A percentile compares a stretch with the other conserved stretches of the same genome.
These are phyloP conservation scores for Tiliacea citrago DNA, from an alignment of 2,888 invertebrate species.

Conservation along the genomic window DNA sequence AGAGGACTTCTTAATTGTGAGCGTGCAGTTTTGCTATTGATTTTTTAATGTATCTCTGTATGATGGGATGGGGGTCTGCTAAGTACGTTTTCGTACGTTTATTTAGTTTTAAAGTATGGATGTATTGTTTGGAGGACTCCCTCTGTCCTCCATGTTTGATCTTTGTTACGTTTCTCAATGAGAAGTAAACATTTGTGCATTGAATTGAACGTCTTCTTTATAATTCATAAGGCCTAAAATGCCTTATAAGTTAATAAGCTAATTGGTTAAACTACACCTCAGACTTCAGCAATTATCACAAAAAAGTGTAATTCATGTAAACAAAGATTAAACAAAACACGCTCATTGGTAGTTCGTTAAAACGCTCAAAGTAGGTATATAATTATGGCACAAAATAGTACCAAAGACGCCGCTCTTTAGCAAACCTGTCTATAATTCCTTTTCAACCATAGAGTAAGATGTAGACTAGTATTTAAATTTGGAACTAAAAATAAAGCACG, in stretches of 20 bases:
- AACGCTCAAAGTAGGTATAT: conserved; percentile 67
- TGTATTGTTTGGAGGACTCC: conserved; percentile 43
- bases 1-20: conserved; percentile 86
- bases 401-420: conserved; percentile 73
- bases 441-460: conserved; percentile 58
- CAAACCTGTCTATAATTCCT: conserved; percentile 75
- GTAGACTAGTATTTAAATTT: conserved; percentile 45
- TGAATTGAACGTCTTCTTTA: conserved; percentile 1
- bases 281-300: conserved; percentile 45
- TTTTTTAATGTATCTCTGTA: conserved; percentile 85
- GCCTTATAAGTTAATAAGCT: conserved; percentile 25
- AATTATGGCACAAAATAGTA: conserved; percentile 72
- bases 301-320: conserved; percentile 60
- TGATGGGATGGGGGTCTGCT: conserved; percentile 55
- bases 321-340: conserved; percentile 58
- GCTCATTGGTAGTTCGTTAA: conserved; percentile 65
- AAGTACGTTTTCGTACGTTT: conserved; percentile 56
- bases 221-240: conserved; percentile 32
- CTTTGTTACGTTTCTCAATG: conserved; percentile 33
- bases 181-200: conserved; percentile 41
- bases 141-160: conserved; percentile 34
- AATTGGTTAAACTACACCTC: conserved; percentile 52
- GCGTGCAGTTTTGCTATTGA: conserved; percentile 85
- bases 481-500: conserved; percentile 24
- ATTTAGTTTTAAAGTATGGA: conserved; percentile 51